A percentile compares a stretch with the other conserved stretches of the same genome.
phyloP scores from a whole-genome alignment of 2,888 invertebrate species.

The Callinectes sapidus region DNA sequence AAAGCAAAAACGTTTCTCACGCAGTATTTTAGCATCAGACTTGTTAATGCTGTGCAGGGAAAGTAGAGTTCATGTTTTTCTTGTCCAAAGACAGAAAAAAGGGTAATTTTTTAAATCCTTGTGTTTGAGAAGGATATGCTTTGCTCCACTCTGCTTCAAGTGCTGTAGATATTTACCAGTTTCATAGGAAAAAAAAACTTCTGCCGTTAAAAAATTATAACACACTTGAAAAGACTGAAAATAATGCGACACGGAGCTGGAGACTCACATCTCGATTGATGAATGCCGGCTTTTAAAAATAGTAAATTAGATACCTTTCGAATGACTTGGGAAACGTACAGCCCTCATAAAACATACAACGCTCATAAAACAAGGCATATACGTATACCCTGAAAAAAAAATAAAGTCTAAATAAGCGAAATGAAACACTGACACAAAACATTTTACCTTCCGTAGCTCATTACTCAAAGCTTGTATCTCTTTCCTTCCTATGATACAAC shows the following conservation, averaged over 20 bases:
- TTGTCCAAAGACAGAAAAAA: not conserved
- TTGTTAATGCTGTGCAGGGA: conserved; percentile 44
- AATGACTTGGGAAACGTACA: not conserved
- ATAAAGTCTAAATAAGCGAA: not conserved
- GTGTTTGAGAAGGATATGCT: conserved; percentile 45
- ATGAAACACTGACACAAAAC: not conserved
- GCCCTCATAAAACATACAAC: not conserved
- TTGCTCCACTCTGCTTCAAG: conserved; percentile 46
- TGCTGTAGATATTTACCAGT: conserved; percentile 24
- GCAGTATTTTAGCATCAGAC: conserved; percentile 42
- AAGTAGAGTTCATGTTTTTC: conserved; percentile 49
- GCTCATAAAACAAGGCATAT: not conserved
- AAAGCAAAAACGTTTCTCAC: conserved; percentile 39
- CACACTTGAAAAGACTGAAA: conserved; percentile 6
- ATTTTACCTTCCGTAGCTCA: not conserved
- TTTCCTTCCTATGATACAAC: not conserved
- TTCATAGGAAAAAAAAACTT: conserved; percentile 19
- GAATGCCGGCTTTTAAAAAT: not conserved
- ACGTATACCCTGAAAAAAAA: not conserved
- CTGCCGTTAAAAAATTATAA: conserved; percentile 11
- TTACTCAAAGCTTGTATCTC: not conserved
- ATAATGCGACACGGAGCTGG: conserved; percentile 5
- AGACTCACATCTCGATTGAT: not conserved
- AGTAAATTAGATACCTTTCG: not conserved
- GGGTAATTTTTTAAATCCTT: conserved; percentile 29